Evolutionary conservation across 2,113 vertebrate genomes (phyloP), one percentile per base, ranked within the genome.

Genomic region (Climacteris rufus): DNA sequence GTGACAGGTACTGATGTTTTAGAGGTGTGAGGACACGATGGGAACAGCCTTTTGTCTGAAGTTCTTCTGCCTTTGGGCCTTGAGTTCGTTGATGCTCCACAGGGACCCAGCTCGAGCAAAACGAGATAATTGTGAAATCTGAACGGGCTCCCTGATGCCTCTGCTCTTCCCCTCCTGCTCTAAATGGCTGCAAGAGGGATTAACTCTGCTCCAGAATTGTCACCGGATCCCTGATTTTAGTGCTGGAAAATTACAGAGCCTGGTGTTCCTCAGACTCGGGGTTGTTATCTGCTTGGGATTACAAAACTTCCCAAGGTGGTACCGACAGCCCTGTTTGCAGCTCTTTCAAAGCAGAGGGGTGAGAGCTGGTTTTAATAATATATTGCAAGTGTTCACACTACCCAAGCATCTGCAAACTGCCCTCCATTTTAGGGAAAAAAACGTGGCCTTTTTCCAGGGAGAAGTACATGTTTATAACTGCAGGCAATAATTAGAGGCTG

Each of bases 401-500:
- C 16, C 71, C 63, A 15, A 37, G 78, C 71, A 93, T 52, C 92
- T 77, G 85, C 79, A 92, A 53, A 72, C 63, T 90, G 90, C 83
- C 83, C 94, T 95, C 76, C 59, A 47, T 93, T 89, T 92, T 47
- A 66, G 76, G 71, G 45, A 24, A 59, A 77, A n/a, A 80, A 75
- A 52, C 37, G 76, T 44, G 90, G 88, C 50, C 63, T 76, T 90
- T 47, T 97, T 83, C 68, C 63, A 59, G 92, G 75, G 35, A 96
- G 64, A 93, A 94, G 59, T 77, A 47, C 64, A 42, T 93, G 71
- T 74, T 94, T 92, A 5, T 92, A 81, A 69, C 94, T 74, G 88
- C 76, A 88, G 90, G 95, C 90, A 92, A 12, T 96, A 96, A 95
- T 93, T 93, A 94, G 59, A 93, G 86, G 63, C 79, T 94, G 92